A percentile compares a stretch with the other conserved stretches of the same genome.
Conservation (phyloP, 2,113 vertebrate species). For the Scatophagus argus region DNA sequence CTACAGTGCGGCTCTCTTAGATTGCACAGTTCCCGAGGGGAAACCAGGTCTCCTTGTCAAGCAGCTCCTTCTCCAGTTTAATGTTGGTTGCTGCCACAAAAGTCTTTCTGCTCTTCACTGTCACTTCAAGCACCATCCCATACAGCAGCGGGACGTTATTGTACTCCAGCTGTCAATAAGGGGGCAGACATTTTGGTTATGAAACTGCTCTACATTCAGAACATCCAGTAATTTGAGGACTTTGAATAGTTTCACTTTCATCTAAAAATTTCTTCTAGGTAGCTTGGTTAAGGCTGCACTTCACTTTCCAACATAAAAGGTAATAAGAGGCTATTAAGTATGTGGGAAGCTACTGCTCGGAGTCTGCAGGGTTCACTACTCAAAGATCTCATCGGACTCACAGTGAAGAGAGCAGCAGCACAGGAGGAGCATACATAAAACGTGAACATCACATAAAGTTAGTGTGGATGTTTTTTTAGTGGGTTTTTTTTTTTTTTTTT, state of each 20-base stretch:
- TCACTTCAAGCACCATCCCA: constrained; percentile 84
- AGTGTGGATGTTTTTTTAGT: not conserved
- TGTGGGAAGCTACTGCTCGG: constrained; percentile 11
- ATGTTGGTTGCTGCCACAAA: constrained; percentile 87
- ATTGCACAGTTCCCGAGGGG: constrained; percentile 83
- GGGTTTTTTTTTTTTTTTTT: too few relatives aligned
- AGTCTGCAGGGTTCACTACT: constrained; percentile 23
- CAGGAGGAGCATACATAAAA: not conserved
- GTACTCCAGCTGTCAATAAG: constrained; percentile 84
- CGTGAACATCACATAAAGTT: not conserved
- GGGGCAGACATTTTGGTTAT: constrained; percentile 14
- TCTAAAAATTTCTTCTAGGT: not conserved
- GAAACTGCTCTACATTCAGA: not conserved
- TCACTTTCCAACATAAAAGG: not conserved
- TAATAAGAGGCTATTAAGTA: constrained; percentile 12
- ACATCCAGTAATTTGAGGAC: not conserved
- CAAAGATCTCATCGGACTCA: constrained; percentile 20
- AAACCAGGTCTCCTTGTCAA: constrained; percentile 88
- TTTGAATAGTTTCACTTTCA: not conserved
- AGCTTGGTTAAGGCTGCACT: not conserved
- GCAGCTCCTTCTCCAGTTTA: constrained; percentile 74
- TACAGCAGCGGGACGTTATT: constrained; percentile 74
- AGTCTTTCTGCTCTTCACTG: constrained; percentile 87
- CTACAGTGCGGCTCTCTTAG: constrained; percentile 55
- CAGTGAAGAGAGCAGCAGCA: not conserved